A percentile compares a stretch with the other conserved stretches of the same genome.
These are phyloP conservation scores for Meghimatium bilineatum DNA, from an alignment of 2,888 invertebrate species.

Conservation along the genomic window DNA sequence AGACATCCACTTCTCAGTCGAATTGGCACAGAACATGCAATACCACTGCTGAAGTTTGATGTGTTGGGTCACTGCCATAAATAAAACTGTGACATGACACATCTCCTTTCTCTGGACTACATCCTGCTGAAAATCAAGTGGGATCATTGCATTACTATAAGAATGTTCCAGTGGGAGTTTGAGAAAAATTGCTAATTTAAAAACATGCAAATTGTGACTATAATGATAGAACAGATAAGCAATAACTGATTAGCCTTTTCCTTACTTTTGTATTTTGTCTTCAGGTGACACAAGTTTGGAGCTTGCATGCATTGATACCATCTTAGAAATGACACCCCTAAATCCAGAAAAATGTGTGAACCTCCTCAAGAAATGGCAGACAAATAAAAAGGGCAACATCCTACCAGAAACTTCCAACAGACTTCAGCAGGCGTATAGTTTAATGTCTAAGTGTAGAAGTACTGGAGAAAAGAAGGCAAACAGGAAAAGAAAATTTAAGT, in stretches of 20 bases:
- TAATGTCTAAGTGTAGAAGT: background rate
- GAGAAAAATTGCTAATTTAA: no score
- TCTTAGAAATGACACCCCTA: conserved; percentile 14
- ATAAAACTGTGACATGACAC: no score
- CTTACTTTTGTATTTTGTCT: background rate
- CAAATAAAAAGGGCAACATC: conserved; percentile 10
- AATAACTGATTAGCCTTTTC: background rate
- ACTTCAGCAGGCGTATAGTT: background rate
- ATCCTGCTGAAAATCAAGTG: no score
- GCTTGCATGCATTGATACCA: conserved; percentile 3
- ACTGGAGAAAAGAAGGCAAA: background rate
- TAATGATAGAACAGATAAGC: no score
- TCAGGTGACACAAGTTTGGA: conserved; percentile 10
- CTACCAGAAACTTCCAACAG: conserved; percentile 24
- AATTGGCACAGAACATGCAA: no score
- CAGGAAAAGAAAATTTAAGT: background rate
- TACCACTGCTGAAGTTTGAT: no score
- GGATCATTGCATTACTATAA: no score
- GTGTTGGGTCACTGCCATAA: no score
- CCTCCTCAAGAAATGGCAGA: conserved; percentile 35
- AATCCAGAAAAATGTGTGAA: conserved; percentile 11
- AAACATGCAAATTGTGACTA: no score
- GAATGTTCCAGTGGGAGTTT: no score
- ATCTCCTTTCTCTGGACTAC: no score
- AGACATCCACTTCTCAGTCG: no score